Percentiles rank a stretch among this genome's conserved stretches.
Conservation (phyloP, 53 echinoderm and acorn worm species). For the Patiria pectinifera region DNA sequence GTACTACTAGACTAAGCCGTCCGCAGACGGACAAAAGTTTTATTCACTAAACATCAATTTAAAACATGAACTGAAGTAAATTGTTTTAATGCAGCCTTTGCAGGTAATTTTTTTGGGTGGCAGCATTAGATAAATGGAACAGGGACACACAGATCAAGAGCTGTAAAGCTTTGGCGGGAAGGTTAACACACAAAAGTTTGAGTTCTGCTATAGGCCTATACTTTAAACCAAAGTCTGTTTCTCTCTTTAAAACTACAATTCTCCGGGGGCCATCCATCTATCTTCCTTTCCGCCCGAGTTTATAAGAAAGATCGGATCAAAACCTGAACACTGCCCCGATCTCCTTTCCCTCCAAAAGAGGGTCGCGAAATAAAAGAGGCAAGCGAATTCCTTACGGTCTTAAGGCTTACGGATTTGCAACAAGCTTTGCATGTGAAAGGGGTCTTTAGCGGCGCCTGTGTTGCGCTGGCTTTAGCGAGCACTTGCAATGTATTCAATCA, state of each 20-base stretch:
- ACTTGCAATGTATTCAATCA: slow-evolving; percentile 39
- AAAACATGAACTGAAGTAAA: no score
- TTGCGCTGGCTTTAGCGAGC: slow-evolving; percentile 2
- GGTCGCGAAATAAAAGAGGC: slow-evolving; percentile 37
- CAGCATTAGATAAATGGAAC: no score
- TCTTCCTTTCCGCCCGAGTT: slow-evolving; percentile 56
- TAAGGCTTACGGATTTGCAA: slow-evolving; percentile 41
- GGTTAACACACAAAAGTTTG: not conserved
- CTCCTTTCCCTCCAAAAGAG: slow-evolving; percentile 25
- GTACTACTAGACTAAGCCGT: no score
- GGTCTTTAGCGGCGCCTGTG: slow-evolving; percentile 34
- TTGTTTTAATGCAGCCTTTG: no score
- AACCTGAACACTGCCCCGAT: slow-evolving; percentile 41
- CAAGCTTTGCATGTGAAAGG: slow-evolving; percentile 53
- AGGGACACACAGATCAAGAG: not conserved
- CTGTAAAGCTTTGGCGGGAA: not conserved
- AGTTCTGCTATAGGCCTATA: not conserved
- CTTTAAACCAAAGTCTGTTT: slow-evolving; percentile 6
- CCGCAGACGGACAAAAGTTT: not conserved
- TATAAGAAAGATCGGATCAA: slow-evolving; percentile 57
- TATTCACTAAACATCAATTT: not conserved
- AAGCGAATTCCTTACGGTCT: slow-evolving; percentile 48
- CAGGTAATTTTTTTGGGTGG: no score
- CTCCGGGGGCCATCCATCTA: slow-evolving; percentile 49
- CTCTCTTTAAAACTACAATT: not conserved